Base-by-base conservation (phyloP, 1,140 invertebrate genomes). In the Trichogramma pretiosum region DNA sequence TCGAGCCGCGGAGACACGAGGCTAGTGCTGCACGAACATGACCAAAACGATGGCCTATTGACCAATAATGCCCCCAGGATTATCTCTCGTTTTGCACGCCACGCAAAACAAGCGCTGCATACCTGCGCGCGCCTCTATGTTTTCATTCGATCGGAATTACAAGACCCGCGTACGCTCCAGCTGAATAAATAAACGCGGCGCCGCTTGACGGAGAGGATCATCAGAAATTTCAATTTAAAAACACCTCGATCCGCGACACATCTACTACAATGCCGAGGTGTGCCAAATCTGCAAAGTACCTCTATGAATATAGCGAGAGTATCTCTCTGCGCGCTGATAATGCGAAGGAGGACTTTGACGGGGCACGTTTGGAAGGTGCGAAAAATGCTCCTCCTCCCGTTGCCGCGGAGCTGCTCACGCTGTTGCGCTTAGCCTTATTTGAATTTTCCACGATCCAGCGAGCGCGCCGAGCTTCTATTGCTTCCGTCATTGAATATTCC, bases 401-500 rank as follows among this genome's bases (percentile, higher is more conserved):
- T n/a, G n/a, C n/a, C n/a, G n/a, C n/a, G n/a, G n/a, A n/a, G n/a
- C n/a, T n/a, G n/a, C n/a, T n/a, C n/a, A n/a, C n/a, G n/a, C n/a
- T n/a, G n/a, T n/a, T n/a, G 18, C 40, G 19, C 32, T 41, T 19
- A 42, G 43, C 36, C 45, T 43, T 33, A 47, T 52, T 48, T 47
- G 38, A 52, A 50, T 30, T 52, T 52, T 49, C n/a, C 38, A 41
- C 37, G 24, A 34, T 30, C 35, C 39, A 42, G 26, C 37, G 39
- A 44, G 46, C 50, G 28, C 24, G 19, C 18, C 1, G 2, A 21
- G 32, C 30, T 14, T 34, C 34, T 22, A 11, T 7, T 11, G n/a
- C 13, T 33, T 34, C 33, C 5, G 50, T 41, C 58, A 62, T 65
- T 57, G 61, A 65, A 69, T 69, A 68, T 68, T 69, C 64, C 67